phyloP scores from a whole-genome alignment of 53 echinoderm and acorn worm genomes.

The Patiria pectinifera region DNA sequence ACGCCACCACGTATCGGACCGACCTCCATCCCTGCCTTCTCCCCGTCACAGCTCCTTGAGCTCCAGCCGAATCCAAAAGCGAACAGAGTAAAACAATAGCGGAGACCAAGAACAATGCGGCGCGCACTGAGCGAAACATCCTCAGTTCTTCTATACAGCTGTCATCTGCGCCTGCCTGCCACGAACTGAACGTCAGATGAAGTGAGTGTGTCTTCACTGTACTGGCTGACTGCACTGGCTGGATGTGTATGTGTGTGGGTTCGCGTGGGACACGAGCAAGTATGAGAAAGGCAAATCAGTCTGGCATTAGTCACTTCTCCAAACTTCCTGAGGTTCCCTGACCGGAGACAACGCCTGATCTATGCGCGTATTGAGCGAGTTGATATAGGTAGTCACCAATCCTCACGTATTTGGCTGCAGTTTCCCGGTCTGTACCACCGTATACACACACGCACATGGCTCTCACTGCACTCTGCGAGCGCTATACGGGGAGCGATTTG shows the following conservation, averaged over 20 bases:
- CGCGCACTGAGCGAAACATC: not conserved
- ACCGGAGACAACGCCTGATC: constrained; percentile 58
- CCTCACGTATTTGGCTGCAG: not conserved
- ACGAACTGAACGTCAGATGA: constrained; percentile 22
- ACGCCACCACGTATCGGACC: constrained; percentile 34
- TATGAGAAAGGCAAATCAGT: not conserved
- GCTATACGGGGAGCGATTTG: not conserved
- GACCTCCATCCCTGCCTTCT: constrained; percentile 30
- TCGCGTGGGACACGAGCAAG: not conserved
- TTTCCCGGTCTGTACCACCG: not conserved
- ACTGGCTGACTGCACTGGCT: not conserved
- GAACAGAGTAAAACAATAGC: constrained; percentile 17
- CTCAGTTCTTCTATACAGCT: not conserved
- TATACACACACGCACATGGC: not conserved
- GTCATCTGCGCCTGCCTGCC: constrained; percentile 13
- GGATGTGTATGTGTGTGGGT: not conserved
- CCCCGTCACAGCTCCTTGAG: not conserved
- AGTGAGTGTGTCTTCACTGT: not conserved
- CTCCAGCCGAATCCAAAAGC: constrained; percentile 16
- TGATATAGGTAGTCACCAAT: not conserved
- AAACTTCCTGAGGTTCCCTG: constrained; percentile 60
- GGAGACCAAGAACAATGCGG: not conserved
- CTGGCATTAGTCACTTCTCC: constrained; percentile 50
- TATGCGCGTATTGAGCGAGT: not conserved
- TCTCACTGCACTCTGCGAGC: not conserved